Conservation (phyloP, 2,797 vertebrate genomes). For the Glyptemys insculpta region DNA sequence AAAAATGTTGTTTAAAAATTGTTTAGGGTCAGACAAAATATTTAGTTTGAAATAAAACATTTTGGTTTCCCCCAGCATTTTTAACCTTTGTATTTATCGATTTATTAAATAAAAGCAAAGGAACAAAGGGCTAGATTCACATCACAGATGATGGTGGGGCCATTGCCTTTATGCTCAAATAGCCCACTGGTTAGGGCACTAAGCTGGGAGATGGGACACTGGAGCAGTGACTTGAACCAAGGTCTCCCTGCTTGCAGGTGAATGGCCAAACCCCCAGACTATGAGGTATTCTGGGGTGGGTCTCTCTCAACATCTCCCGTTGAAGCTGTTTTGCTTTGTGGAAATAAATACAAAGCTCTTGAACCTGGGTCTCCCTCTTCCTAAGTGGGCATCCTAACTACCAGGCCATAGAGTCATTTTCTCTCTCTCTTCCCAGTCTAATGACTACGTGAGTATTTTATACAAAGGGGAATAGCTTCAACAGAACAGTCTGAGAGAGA, state of each 20-base stretch:
- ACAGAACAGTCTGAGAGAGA: background rate
- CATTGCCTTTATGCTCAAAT: background rate
- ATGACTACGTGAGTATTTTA: too few species aligned
- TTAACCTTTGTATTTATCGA: background rate
- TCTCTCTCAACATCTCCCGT: background rate
- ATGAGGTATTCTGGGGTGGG: too few species aligned
- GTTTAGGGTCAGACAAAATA: background rate
- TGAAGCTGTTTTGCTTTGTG: background rate
- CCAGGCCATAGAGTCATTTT: background rate
- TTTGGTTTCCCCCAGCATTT: background rate
- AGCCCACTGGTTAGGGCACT: background rate
- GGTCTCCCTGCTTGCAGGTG: background rate
- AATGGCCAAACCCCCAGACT: background rate
- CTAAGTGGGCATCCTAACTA: background rate
- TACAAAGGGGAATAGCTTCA: background rate
- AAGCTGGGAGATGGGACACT: background rate
- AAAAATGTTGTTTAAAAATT: background rate
- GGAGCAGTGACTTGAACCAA: too few species aligned
- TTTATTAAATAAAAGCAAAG: background rate
- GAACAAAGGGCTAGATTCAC: background rate
- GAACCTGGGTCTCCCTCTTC: too few species aligned
- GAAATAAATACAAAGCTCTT: background rate
- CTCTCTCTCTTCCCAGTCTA: background rate
- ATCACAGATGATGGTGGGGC: background rate
- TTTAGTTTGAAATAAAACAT: background rate